Evolutionary conservation across 2,888 invertebrate genomes (phyloP), one percentile per base, ranked within the genome.

Genomic region (Spodoptera littoralis): DNA sequence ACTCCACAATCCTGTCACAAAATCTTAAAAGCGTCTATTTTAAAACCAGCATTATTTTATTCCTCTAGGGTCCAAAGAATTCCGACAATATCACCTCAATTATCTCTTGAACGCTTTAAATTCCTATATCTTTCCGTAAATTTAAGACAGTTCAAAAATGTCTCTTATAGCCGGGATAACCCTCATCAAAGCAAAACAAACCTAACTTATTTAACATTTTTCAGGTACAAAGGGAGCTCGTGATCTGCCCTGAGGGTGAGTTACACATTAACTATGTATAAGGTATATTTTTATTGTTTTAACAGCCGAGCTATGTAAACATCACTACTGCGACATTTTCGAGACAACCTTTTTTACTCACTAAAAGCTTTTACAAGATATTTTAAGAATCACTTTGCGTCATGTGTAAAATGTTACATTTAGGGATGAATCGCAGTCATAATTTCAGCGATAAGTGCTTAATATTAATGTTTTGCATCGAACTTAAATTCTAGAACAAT

Each of bases 171-270:
- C 18, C 48, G 18, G 22, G 59, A 58, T 50, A 62, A 65, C 64
- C 67, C 58, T 77, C 61, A 68, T 75, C 70, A 77, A 66, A 73
- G 61, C 54, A 65, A 60, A 67, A 52, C 56, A 71, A 65, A 71
- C 55, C 58, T 76, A 77, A 80, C 61, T 80, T 75, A 75, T 70
- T 77, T 80, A 68, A 67, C 61, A 76, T 67, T 76, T 79, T 80
- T 57, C 79, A 79, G 79, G 80, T 80, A 80, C 73, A 76, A 73
- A 73, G 69, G 64, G 55, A 76, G 45, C 52, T 70, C 64, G 68
- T 64, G 69, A 70, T 77, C 80, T 68, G 64, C 64, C 80, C 73
- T 66, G 56, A 57, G 68, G 79, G 79, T 79, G 69, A 80, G 79
- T 79, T 51, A 71, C 54, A 49, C 64, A 60, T 61, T 61, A 53